phyloP scores from a whole-genome alignment of 2,113 vertebrate genomes.

The Epinephelus cyanopodus region DNA sequence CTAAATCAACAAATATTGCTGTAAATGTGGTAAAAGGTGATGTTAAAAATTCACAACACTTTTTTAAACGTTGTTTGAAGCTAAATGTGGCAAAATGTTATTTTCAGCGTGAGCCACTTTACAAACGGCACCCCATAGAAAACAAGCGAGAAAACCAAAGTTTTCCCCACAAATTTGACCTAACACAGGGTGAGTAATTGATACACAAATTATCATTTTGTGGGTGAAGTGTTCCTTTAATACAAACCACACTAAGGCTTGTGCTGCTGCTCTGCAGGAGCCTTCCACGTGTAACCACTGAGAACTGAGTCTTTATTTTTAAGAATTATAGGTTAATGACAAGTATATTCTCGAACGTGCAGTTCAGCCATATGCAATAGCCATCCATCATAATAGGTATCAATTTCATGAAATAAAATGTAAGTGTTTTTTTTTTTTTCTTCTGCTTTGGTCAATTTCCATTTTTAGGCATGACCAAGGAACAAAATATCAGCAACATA shows the following conservation, averaged over 20 bases:
- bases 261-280: background rate
- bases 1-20: no score
- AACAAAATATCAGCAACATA: constrained; percentile 46
- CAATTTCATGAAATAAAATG: background rate
- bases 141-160: no score
- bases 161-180: no score
- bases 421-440: background rate
- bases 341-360: background rate
- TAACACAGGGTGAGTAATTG: no score
- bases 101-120: no score
- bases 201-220: no score
- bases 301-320: background rate
- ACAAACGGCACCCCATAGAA: no score
- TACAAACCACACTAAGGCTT: background rate
- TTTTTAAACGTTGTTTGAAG: no score
- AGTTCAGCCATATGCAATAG: background rate
- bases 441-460: background rate
- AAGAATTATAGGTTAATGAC: background rate
- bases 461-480: constrained; percentile 20
- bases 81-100: no score
- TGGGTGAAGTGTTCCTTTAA: no score
- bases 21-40: no score
- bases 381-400: background rate
- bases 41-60: no score
- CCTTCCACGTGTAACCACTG: background rate